phyloP scores from a whole-genome alignment of 2,113 vertebrate genomes.

The Lucifuga dentata region DNA sequence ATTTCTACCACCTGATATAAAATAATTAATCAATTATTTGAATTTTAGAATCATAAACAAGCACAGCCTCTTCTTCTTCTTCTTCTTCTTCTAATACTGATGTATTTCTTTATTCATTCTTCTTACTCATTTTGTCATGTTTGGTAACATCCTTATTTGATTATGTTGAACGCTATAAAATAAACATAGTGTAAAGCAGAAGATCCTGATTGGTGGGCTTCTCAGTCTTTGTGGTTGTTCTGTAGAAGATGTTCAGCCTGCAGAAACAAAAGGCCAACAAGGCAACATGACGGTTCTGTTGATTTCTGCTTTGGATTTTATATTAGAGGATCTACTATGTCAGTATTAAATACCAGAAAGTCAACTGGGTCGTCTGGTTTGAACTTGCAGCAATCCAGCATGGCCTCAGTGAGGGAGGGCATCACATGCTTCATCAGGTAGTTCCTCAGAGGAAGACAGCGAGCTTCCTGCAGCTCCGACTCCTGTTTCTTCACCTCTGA shows the following conservation, averaged over 20 bases:
- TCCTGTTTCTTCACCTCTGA: slow-evolving; percentile 89
- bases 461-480: slow-evolving; percentile 85
- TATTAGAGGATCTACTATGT: not conserved
- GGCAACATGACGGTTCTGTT: not conserved
- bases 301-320: not conserved
- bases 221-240: slow-evolving; percentile 41
- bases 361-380: slow-evolving; percentile 92
- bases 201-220: not conserved
- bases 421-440: slow-evolving; percentile 94
- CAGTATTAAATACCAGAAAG: slow-evolving; percentile 87
- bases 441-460: slow-evolving; percentile 87
- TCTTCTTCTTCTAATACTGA: too few species aligned
- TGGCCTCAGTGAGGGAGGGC: slow-evolving; percentile 88
- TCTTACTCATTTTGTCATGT: too few species aligned
- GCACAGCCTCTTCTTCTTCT: too few species aligned
- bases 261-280: slow-evolving; percentile 4
- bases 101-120: too few species aligned
- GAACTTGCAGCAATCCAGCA: slow-evolving; percentile 88
- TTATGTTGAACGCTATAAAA: too few species aligned
- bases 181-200: too few species aligned
- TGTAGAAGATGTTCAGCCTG: slow-evolving; percentile 77
- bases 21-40: too few species aligned
- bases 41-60: too few species aligned
- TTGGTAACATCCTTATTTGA: too few species aligned
- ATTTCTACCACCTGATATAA: too few species aligned